A percentile compares a stretch with the other conserved stretches of the same genome.
These are phyloP conservation scores for Plagodis dolabraria DNA, from an alignment of 2,888 invertebrate species.

Conservation along the genomic window DNA sequence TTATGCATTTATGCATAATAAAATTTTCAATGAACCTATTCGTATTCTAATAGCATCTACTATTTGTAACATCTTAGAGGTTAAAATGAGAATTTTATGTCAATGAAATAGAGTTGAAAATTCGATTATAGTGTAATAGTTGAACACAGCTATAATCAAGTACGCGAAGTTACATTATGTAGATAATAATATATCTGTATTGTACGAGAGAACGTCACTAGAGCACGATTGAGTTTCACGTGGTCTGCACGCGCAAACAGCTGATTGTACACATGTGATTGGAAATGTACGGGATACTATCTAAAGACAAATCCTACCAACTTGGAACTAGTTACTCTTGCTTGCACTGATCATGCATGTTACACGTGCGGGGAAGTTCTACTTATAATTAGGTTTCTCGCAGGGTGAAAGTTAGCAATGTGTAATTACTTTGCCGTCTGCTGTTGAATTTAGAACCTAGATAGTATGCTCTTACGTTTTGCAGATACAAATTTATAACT, in stretches of 20 bases:
- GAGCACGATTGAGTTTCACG: slow-evolving; percentile 59
- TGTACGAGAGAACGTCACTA: slow-evolving; percentile 47
- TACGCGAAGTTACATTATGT: not conserved
- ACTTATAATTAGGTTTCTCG: not conserved
- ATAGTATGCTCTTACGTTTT: no score
- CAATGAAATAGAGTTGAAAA: slow-evolving; percentile 12
- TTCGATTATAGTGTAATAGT: slow-evolving; percentile 8
- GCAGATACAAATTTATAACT: no score
- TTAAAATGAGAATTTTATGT: slow-evolving; percentile 4
- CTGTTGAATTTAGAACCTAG: no score
- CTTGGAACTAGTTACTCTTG: slow-evolving; percentile 1
- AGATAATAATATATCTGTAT: slow-evolving; percentile 31
- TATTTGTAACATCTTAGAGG: slow-evolving; percentile 12
- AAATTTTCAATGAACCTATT: slow-evolving; percentile 28
- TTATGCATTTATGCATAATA: slow-evolving; percentile 25
- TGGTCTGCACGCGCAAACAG: slow-evolving; percentile 61
- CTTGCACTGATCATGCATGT: slow-evolving; percentile 1
- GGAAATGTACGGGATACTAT: slow-evolving; percentile 45
- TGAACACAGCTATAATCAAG: slow-evolving; percentile 3
- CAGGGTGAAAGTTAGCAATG: not conserved
- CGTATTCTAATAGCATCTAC: slow-evolving; percentile 21
- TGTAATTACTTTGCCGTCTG: no score
- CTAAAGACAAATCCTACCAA: slow-evolving; percentile 14
- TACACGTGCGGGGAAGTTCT: not conserved
- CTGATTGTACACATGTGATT: slow-evolving; percentile 59